These are phyloP conservation scores for Heterodera filipjevi DNA, from an alignment of 2,888 invertebrate genomes.

Conservation along the genomic window DNA sequence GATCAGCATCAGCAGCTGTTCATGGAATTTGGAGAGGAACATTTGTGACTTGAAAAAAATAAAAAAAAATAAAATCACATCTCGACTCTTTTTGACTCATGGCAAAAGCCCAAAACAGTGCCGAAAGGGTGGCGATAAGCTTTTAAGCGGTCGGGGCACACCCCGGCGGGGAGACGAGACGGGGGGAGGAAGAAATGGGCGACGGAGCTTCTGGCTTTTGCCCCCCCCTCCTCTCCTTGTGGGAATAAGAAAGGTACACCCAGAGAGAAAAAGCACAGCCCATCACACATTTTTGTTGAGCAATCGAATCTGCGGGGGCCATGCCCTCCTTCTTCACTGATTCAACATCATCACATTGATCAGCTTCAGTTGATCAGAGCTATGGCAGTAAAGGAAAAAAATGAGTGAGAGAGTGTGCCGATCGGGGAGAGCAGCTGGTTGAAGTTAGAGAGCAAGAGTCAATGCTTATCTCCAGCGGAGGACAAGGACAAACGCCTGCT, in stretches of 20 bases:
- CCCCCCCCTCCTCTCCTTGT: background rate
- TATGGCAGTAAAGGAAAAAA: background rate
- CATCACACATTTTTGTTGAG: constrained; percentile 8
- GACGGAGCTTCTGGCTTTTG: too few species aligned
- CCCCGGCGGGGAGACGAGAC: background rate
- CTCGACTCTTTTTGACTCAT: background rate
- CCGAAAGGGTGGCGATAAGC: background rate
- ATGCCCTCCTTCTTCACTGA: background rate
- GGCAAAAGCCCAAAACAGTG: background rate
- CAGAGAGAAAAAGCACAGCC: too few species aligned
- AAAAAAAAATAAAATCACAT: background rate
- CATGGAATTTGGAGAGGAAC: constrained; percentile 8
- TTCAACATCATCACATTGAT: background rate
- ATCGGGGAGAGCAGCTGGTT: background rate
- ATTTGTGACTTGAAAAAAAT: background rate
- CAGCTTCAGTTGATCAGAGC: background rate
- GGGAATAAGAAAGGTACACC: background rate
- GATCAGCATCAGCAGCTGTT: background rate
- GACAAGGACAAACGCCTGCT: background rate
- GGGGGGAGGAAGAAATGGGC: too few species aligned
- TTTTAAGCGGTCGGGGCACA: background rate
- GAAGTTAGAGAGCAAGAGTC: constrained; percentile 4
- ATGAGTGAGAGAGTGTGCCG: background rate
- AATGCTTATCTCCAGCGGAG: background rate
- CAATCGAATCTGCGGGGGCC: constrained; percentile 10